phyloP scores from a whole-genome alignment of 2,888 invertebrate genomes.

The Spodoptera picta region DNA sequence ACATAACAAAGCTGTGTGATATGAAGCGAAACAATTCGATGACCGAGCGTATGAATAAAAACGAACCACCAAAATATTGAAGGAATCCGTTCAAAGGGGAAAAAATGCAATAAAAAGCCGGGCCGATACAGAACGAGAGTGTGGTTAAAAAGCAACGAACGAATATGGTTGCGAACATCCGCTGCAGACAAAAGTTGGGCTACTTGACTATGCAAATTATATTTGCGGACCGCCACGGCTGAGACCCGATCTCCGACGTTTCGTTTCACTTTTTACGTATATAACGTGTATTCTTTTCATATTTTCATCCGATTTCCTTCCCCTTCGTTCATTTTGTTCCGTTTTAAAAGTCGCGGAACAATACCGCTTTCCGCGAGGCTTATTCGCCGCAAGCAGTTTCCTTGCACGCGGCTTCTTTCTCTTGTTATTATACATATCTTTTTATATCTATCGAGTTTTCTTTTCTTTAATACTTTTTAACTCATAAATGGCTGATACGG shows the following conservation, averaged over 20 bases:
- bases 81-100: slow-evolving; percentile 88
- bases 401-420: slow-evolving; percentile 84
- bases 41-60: slow-evolving; percentile 86
- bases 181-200: slow-evolving; percentile 87
- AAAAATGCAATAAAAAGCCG: slow-evolving; percentile 87
- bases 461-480: slow-evolving; percentile 88
- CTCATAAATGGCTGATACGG: slow-evolving; percentile 88
- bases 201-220: slow-evolving; percentile 89
- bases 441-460: slow-evolving; percentile 86
- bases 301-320: slow-evolving; percentile 89
- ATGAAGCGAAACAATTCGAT: slow-evolving; percentile 86
- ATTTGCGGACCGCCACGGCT: slow-evolving; percentile 87
- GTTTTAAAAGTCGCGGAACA: slow-evolving; percentile 87
- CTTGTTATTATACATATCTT: slow-evolving; percentile 84
- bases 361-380: slow-evolving; percentile 84
- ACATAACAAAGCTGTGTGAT: slow-evolving; percentile 76
- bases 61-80: slow-evolving; percentile 87
- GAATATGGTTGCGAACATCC: slow-evolving; percentile 88
- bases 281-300: slow-evolving; percentile 88
- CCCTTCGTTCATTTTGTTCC: slow-evolving; percentile 86
- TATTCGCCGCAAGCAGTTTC: slow-evolving; percentile 86
- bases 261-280: slow-evolving; percentile 86
- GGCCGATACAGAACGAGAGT: slow-evolving; percentile 84
- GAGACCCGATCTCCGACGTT: slow-evolving; percentile 86
- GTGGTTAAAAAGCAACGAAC: slow-evolving; percentile 87